These are phyloP conservation scores for Ceyx erithaca DNA, from an alignment of 2,797 vertebrate species.

Conservation along the genomic window DNA sequence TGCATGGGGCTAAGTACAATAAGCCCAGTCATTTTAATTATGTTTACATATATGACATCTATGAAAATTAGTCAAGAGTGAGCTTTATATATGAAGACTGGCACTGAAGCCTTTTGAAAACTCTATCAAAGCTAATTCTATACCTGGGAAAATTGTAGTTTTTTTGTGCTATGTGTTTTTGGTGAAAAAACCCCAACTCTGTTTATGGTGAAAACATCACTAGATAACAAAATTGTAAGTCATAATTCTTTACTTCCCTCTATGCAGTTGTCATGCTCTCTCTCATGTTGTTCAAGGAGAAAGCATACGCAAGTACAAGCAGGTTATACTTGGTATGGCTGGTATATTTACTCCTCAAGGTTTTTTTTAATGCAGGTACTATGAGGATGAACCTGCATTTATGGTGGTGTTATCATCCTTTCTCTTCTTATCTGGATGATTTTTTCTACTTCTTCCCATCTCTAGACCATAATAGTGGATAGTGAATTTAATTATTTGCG, in stretches of 20 bases:
- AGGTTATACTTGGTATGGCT: not conserved
- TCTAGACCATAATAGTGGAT: not conserved
- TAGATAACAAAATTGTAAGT: not conserved
- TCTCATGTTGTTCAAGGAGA: not conserved
- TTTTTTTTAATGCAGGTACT: not conserved
- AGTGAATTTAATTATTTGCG: not conserved
- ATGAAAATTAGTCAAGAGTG: conserved; percentile 2
- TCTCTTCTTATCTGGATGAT: not conserved
- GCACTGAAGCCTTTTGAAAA: conserved; percentile 24
- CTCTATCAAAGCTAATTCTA: not conserved
- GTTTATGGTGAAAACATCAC: conserved; percentile 33
- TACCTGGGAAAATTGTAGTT: conserved; percentile 58
- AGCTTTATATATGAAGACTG: not conserved
- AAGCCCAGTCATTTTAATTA: conserved; percentile 18
- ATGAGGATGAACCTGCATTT: not conserved
- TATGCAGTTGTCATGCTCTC: not conserved
- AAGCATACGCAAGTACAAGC: not conserved
- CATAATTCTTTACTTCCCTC: not conserved
- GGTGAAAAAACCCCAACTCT: not conserved
- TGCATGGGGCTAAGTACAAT: not conserved
- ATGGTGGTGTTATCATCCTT: not conserved
- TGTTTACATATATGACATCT: conserved; percentile 30
- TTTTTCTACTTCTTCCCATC: not conserved
- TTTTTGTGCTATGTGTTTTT: conserved; percentile 8
- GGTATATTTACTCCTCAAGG: not conserved